Evolutionary conservation across 2,888 invertebrate genomes (phyloP), one percentile per base, ranked within the genome.

Genomic region (Acutogordius australiensis): DNA sequence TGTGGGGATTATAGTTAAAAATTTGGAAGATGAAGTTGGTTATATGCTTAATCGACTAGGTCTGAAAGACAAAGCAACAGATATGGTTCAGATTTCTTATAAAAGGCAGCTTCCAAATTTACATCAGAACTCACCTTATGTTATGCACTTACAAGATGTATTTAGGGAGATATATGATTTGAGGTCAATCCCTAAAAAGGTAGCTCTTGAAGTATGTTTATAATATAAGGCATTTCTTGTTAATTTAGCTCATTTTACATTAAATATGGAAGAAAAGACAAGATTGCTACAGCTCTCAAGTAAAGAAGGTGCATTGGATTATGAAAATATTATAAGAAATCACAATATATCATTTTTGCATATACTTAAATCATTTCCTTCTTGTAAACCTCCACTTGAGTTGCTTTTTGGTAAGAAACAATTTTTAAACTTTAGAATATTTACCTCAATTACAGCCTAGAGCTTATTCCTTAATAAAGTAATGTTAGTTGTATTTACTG

Each of bases 261-360:
- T 4, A 21, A 26, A 51, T 23, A 4, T 26, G 4, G 23, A 21
- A 23, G 51, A 51, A 51, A 51, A 51, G 23, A 4, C 4, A 51
- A 8, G 51, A 51, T 51, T 51, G 26, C 23, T 51, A 4, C 51
- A 51, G 23, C 23, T 51, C 8, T 51, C 18, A n/a, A 51, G 51
- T 51, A 51, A 51, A 23, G 51, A 51, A 51, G 51, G 51, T 51
- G 51, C n/a, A n/a, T 4, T n/a, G 51, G 51, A 51, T 23, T 51
- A 51, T 51, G 26, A 51, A 8, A 23, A n/a, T 4, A 51, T 23
- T 4, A 37, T 37, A 13, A 8, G 26, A 51, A 23, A 51, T 4
- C 8, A 4, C 8, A 23, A 23, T 23, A 21, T 51, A n/a, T 21
- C 51, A 51, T 23, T 51, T 51, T 4, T 51, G 51, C 51, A 51